These are phyloP conservation scores for Synergus laeviventris DNA, from an alignment of 2,888 invertebrate species.

Conservation along the genomic window DNA sequence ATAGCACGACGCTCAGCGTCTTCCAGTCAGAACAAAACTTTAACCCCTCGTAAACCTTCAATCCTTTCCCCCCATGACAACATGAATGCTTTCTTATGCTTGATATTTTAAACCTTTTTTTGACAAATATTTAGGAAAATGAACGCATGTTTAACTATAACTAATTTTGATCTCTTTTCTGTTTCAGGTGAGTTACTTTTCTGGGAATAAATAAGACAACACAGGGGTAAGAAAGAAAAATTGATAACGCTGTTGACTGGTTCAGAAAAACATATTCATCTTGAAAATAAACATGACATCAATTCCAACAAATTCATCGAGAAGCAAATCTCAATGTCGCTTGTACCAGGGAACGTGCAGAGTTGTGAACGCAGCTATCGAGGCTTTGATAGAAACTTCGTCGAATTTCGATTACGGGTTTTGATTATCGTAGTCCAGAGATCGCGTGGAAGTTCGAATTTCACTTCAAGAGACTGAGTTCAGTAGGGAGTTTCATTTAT, in stretches of 20 bases:
- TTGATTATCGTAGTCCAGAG: conserved; percentile 29
- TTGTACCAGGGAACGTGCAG: neutral
- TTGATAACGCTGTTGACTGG: neutral
- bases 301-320: conserved; percentile 1
- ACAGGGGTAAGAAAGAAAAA: conserved; percentile 4
- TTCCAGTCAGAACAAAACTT: conserved; percentile 48
- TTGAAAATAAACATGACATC: neutral
- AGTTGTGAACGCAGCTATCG: conserved; percentile 6
- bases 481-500: conserved; percentile 36
- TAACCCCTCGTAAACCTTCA: conserved; percentile 50
- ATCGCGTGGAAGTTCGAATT: conserved; percentile 31
- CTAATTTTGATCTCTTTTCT: conserved; percentile 8
- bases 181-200: conserved; percentile 19
- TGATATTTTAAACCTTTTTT: neutral
- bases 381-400: conserved; percentile 33
- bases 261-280: neutral
- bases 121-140: no score
- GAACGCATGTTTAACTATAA: no score
- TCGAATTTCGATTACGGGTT: conserved; percentile 24
- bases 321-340: conserved; percentile 26
- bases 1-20: conserved; percentile 50
- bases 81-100: neutral
- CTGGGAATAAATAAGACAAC: neutral
- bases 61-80: conserved; percentile 35
- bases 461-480: conserved; percentile 32